These are phyloP conservation scores for Pseudobourletiella spinata DNA, from an alignment of 1,140 invertebrate genomes.

Conservation along the genomic window DNA sequence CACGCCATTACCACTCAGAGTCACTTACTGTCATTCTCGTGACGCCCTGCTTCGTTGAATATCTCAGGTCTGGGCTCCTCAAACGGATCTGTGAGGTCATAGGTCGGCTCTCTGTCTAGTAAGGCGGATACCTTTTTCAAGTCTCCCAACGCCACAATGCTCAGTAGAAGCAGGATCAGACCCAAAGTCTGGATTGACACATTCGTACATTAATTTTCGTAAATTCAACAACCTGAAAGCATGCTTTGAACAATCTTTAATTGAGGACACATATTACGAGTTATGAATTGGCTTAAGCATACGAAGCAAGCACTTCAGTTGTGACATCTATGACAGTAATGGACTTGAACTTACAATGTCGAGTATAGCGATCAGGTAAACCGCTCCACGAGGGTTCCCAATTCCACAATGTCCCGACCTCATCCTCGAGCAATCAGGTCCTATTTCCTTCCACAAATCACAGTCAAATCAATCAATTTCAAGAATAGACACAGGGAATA, in stretches of 20 bases:
- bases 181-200: slow-evolving; percentile 26
- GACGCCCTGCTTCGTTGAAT: slow-evolving; percentile 26
- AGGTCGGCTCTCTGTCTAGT: slow-evolving; percentile 15
- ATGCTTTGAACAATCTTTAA: no score
- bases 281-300: no score
- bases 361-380: slow-evolving; percentile 30
- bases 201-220: slow-evolving; percentile 1
- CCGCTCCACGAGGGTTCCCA: slow-evolving; percentile 24
- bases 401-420: slow-evolving; percentile 23
- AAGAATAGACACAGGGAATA: no score
- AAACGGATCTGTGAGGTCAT: slow-evolving; percentile 13
- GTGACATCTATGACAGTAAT: no score
- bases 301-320: no score
- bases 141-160: slow-evolving; percentile 29
- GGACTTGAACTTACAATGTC: slow-evolving; percentile 31
- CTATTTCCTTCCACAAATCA: no score
- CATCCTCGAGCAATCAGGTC: no score
- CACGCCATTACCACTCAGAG: background rate
- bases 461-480: no score
- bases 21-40: slow-evolving; percentile 6
- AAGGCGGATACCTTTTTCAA: slow-evolving; percentile 30
- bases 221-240: background rate
- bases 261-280: no score
- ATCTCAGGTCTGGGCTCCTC: slow-evolving; percentile 9
- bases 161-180: slow-evolving; percentile 27